These are phyloP conservation scores for Leptogaster cylindrica DNA, from an alignment of 2,888 invertebrate species.

Conservation along the genomic window DNA sequence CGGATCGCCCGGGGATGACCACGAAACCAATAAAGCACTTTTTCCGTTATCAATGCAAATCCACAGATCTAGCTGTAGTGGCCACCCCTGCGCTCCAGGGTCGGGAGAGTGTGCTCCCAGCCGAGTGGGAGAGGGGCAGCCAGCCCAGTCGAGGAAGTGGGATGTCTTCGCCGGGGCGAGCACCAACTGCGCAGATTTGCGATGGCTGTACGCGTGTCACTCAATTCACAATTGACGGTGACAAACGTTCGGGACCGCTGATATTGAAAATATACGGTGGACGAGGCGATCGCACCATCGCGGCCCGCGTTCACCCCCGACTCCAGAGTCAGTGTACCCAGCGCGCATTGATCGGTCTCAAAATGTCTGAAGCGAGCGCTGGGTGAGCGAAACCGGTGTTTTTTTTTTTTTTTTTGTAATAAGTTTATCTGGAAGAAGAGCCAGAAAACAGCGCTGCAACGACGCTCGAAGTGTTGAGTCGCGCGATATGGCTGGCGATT, in stretches of 20 bases:
- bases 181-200: background rate
- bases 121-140: too few relatives aligned
- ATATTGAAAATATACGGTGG: too few relatives aligned
- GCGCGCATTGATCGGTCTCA: slow-evolving; percentile 37
- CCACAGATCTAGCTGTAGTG: too few relatives aligned
- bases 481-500: too few relatives aligned
- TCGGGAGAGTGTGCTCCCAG: too few relatives aligned
- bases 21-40: too few relatives aligned
- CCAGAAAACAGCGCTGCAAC: too few relatives aligned
- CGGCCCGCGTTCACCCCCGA: slow-evolving; percentile 7
- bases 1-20: too few relatives aligned
- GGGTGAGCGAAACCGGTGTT: background rate
- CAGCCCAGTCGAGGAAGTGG: slow-evolving; percentile 2
- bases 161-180: background rate
- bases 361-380: slow-evolving; percentile 18
- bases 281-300: background rate
- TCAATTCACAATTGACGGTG: slow-evolving; percentile 11
- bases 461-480: too few relatives aligned
- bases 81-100: too few relatives aligned
- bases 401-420: slow-evolving; percentile 21
- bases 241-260: slow-evolving; percentile 7
- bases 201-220: too few relatives aligned
- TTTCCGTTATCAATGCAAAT: too few relatives aligned
- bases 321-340: slow-evolving; percentile 28
- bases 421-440: slow-evolving; percentile 27